phyloP scores from a whole-genome alignment of 1,140 invertebrate genomes.

The Lepidurus apus region DNA sequence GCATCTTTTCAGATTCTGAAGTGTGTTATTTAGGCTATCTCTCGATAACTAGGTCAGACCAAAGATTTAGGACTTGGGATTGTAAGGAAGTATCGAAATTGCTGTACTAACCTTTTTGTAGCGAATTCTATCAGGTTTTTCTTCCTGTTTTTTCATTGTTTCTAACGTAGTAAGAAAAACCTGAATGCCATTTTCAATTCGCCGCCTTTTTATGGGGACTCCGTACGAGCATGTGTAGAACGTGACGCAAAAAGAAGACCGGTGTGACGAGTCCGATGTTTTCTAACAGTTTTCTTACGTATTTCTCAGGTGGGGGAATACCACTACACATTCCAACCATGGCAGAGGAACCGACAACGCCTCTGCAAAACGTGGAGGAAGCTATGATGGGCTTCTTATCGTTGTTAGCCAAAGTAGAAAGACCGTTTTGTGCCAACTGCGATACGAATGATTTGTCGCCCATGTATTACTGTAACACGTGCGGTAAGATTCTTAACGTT shows the following conservation, averaged over 20 bases:
- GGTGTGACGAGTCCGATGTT: neutral
- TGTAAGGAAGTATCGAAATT: neutral
- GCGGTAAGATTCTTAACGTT: slow-evolving; percentile 48
- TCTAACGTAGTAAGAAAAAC: neutral
- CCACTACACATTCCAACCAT: slow-evolving; percentile 1
- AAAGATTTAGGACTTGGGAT: neutral
- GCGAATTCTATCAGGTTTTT: neutral
- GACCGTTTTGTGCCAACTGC: slow-evolving; percentile 64
- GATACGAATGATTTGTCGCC: slow-evolving; percentile 59
- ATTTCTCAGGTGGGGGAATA: slow-evolving; percentile 13
- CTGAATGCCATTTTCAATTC: neutral
- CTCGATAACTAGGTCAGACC: neutral
- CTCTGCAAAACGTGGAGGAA: slow-evolving; percentile 43
- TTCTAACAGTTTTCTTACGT: neutral
- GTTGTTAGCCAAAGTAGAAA: slow-evolving; percentile 59
- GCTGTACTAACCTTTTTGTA: neutral
- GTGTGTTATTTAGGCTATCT: slow-evolving; percentile 2
- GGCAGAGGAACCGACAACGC: neutral
- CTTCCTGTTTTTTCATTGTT: neutral
- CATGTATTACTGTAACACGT: slow-evolving; percentile 65
- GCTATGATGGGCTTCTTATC: slow-evolving; percentile 58
- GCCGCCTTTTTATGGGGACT: neutral
- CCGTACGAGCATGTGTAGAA: slow-evolving; percentile 14
- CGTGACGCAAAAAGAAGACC: neutral
- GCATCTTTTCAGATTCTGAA: neutral